phyloP scores from a whole-genome alignment of 2,888 invertebrate genomes.

The Poecilus cupreus region DNA sequence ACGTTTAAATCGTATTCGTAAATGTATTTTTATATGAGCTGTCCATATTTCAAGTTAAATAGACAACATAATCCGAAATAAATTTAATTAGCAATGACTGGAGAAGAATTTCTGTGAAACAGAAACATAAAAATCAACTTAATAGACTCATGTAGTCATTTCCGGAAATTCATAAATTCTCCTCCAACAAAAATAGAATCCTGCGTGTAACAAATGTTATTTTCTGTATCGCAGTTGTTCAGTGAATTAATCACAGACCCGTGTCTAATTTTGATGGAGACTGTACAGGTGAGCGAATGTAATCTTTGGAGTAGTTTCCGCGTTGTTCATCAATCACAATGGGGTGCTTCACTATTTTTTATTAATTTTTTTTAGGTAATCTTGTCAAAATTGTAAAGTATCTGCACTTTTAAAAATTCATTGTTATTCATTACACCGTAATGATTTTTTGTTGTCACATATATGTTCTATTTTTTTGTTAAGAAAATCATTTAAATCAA shows the following conservation, averaged over 20 bases:
- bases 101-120: neutral
- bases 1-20: no score
- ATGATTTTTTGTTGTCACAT: no score
- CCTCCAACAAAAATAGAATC: conserved; percentile 18
- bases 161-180: conserved; percentile 41
- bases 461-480: no score
- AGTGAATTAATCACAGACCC: neutral
- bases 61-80: neutral
- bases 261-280: conserved; percentile 21
- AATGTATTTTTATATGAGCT: neutral
- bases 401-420: no score
- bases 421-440: no score
- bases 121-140: conserved; percentile 7
- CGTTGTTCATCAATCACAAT: no score
- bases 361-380: no score
- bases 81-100: neutral
- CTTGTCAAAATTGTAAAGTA: no score
- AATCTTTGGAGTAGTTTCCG: neutral
- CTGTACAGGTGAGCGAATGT: neutral
- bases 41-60: neutral
- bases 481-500: no score
- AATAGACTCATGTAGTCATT: conserved; percentile 34
- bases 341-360: no score
- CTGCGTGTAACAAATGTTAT: conserved; percentile 34
- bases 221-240: conserved; percentile 22